phyloP scores from a whole-genome alignment of 2,797 vertebrate genomes.

The Sebastes cheni region DNA sequence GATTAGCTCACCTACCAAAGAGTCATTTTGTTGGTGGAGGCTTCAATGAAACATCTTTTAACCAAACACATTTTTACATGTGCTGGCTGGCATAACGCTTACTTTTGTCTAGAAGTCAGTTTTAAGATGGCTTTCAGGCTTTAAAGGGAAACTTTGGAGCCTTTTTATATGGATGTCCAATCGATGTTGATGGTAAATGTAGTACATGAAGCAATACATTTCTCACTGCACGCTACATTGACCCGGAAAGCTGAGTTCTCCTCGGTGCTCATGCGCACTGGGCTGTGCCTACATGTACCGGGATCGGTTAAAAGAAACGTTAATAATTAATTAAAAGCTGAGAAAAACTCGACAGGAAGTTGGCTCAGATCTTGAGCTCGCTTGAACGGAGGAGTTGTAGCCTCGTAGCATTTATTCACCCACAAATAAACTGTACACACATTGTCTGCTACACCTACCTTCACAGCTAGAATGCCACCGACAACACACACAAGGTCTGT shows the following conservation, averaged over 20 bases:
- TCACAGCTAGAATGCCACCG: no score
- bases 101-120: background rate
- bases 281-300: background rate
- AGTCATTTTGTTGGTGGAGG: slow-evolving; percentile 14
- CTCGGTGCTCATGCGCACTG: background rate
- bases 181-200: background rate
- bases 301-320: no score
- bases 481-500: background rate
- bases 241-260: background rate
- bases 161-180: background rate
- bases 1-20: slow-evolving; percentile 30
- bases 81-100: background rate
- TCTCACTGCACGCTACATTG: no score
- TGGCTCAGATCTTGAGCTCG: no score
- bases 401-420: no score
- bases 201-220: background rate
- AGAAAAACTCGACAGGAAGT: no score
- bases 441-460: no score
- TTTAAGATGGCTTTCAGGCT: background rate
- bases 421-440: no score
- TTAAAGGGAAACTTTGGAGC: background rate
- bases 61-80: background rate
- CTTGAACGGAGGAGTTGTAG: no score
- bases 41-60: background rate
- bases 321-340: no score